Base-by-base conservation (phyloP, 2,113 vertebrate genomes). In the Phylloscopus whistleri region DNA sequence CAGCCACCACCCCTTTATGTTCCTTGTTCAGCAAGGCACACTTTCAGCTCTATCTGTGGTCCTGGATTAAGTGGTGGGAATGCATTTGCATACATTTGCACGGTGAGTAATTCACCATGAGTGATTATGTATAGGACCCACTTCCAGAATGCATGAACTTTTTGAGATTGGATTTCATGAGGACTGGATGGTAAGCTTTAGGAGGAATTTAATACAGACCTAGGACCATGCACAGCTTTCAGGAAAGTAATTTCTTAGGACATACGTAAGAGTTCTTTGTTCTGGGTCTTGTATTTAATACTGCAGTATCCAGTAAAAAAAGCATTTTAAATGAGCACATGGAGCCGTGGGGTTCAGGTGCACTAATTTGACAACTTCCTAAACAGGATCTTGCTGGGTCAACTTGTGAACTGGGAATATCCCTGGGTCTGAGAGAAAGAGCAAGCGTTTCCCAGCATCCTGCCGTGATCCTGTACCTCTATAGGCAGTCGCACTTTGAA, bases 51-150 rank as follows among this genome's bases (percentile, higher is more conserved):
- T 69, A 27, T 83, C 74, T 88, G 62, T 84, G 78, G 84, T 63
- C 48, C 52, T 92, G 84, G 75, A 91, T 90, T 90, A 93, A 93
- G 35, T 94, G 82, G 28, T 89, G 76, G 89, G 85, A 95, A 83
- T 81, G 59, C 27, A 89, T 93, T 97, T 93, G 67, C 87, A 95
- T 97, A 64, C 39, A 95, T 95, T 90, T 94, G 68, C 60, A 86
- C 12, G 0, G 67, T 66, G 59, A 87, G 83, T 72, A 78, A 95
- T 90, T 93, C 2, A 0, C 68, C 64, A 5, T 58, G 79, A 68
- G 60, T 66, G 62, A 70, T 87, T 96, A 53, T 21, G 46, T 68
- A 52, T 18, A 35, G 75, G 87, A 93, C 59, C 43, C 41, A 67
- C 68, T 93, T 43, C 27, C 58, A 89, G 68, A 68, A 82, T 0